These are phyloP conservation scores for Chromis chromis DNA, from an alignment of 2,797 vertebrate genomes.

Conservation along the genomic window DNA sequence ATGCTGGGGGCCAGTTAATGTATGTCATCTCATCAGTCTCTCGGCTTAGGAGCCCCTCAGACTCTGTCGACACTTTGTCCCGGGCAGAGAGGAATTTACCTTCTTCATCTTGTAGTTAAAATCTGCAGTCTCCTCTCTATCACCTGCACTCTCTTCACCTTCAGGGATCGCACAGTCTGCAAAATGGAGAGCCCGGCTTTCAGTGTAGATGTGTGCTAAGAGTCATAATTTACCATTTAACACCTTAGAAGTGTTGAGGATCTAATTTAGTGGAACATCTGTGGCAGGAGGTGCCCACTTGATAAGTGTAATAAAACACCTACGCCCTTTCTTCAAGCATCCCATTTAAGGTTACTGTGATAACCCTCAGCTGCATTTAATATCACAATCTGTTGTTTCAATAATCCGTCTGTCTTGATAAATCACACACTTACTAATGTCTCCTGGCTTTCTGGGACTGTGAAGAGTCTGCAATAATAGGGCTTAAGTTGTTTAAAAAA, in stretches of 20 bases:
- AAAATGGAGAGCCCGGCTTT: conserved; percentile 46
- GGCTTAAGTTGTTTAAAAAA: conserved; percentile 20
- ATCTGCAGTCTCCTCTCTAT: conserved; percentile 55
- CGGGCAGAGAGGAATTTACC: conserved; percentile 24
- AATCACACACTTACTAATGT: conserved; percentile 12
- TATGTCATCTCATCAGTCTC: conserved; percentile 41
- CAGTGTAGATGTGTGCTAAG: not conserved
- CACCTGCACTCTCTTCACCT: conserved; percentile 39
- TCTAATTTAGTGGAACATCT: conserved; percentile 54
- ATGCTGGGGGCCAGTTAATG: conserved; percentile 40
- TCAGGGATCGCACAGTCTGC: conserved; percentile 18
- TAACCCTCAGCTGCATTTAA: conserved; percentile 24
- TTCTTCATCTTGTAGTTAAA: conserved; percentile 39
- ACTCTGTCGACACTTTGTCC: conserved; percentile 38
- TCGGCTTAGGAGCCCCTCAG: conserved; percentile 19
- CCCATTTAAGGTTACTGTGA: conserved; percentile 23
- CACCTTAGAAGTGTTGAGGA: conserved; percentile 28
- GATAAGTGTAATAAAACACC: conserved; percentile 55
- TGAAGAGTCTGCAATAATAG: conserved; percentile 4
- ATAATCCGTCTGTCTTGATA: not conserved
- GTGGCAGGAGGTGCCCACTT: conserved; percentile 41
- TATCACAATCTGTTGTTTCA: conserved; percentile 5
- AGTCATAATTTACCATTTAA: conserved; percentile 17
- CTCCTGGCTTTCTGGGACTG: not conserved
- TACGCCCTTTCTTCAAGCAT: conserved; percentile 17